Conservation (phyloP, 2,797 vertebrate genomes). For the Darevskia mixta region DNA sequence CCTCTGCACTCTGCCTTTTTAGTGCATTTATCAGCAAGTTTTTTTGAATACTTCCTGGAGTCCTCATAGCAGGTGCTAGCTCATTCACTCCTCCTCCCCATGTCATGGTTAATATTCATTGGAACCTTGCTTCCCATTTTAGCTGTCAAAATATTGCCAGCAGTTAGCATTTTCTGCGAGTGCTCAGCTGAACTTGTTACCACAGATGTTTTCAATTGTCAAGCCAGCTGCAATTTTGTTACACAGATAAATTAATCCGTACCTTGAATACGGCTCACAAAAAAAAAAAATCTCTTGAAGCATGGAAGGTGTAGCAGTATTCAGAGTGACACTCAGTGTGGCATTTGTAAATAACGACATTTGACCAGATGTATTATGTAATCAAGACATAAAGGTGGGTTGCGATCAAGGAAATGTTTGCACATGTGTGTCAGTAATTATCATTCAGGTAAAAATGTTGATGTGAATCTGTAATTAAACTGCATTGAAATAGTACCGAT, state of each 20-base stretch:
- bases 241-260: background rate
- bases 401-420: background rate
- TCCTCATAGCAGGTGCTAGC: background rate
- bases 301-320: background rate
- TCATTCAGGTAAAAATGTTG: background rate
- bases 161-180: conserved; percentile 1
- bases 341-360: background rate
- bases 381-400: background rate
- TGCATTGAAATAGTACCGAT: background rate
- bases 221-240: background rate
- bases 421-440: background rate
- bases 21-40: background rate
- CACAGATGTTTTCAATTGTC: conserved; percentile 36
- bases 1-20: background rate
- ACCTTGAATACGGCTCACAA: background rate
- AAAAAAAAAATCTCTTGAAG: background rate
- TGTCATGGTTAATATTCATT: conserved; percentile 31
- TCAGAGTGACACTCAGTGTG: background rate
- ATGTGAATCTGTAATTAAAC: background rate
- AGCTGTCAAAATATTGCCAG: conserved; percentile 14
- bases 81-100: conserved; percentile 26
- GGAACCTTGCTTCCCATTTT: background rate
- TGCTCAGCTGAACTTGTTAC: conserved; percentile 21
- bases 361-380: background rate
- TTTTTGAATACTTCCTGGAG: background rate